A percentile compares a stretch with the other conserved stretches of the same genome.
Evolutionary conservation across 1,140 invertebrate genomes (phyloP).

Genomic region (Papilio xuthus): DNA sequence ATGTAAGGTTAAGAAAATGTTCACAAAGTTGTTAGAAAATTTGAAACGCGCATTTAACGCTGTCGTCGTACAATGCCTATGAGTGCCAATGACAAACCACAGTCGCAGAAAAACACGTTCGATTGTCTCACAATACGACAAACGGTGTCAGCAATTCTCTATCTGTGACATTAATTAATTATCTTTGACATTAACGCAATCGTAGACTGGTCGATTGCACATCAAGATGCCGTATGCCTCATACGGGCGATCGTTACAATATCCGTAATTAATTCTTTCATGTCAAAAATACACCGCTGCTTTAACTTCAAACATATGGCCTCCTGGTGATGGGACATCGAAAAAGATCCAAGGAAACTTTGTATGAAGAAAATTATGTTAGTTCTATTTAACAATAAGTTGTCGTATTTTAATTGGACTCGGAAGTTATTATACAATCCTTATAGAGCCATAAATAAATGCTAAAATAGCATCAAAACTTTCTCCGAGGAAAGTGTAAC

Average conservation of each 20-base stretch:
- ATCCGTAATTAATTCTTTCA: not conserved
- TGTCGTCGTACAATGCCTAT: constrained; percentile 25
- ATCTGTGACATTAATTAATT: constrained; percentile 17
- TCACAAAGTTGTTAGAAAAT: constrained; percentile 26
- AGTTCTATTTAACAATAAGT: not conserved
- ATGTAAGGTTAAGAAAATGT: constrained; percentile 25
- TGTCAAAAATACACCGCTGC: not conserved
- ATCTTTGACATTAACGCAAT: not conserved
- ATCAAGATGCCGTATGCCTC: not conserved
- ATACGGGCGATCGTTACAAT: not conserved
- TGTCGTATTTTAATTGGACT: not conserved
- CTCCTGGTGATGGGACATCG: no score
- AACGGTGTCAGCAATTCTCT: constrained; percentile 31
- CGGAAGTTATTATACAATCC: not conserved
- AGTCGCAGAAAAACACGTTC: constrained; percentile 26
- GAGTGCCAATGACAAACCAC: constrained; percentile 33
- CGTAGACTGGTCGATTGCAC: not conserved
- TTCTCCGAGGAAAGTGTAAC: constrained; percentile 77
- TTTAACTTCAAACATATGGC: not conserved
- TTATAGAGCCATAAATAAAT: not conserved
- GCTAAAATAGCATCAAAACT: constrained; percentile 74
- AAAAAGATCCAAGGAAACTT: no score
- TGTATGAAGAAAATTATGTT: not conserved
- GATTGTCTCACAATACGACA: constrained; percentile 18
- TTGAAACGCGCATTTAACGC: constrained; percentile 3